Conservation (phyloP, 1,140 invertebrate genomes). For the Cylas formicarius region DNA sequence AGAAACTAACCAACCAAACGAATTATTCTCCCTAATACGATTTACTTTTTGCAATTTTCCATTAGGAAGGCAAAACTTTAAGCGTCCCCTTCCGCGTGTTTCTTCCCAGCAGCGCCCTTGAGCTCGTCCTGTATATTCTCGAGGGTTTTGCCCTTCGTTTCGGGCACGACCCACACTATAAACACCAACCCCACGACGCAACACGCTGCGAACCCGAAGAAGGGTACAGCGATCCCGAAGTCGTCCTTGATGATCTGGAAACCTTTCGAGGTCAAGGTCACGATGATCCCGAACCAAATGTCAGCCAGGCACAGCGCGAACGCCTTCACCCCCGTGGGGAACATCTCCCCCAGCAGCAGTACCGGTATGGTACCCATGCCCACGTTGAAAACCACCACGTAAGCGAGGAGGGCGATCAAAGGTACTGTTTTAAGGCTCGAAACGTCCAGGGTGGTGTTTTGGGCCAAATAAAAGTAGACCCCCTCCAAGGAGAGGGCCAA, state of each 20-base stretch:
- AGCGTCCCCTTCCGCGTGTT: slow-evolving; percentile 1
- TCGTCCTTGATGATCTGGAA: slow-evolving; percentile 57
- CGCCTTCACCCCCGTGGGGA: slow-evolving; percentile 61
- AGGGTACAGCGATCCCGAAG: slow-evolving; percentile 60
- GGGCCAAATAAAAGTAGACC: slow-evolving; percentile 53
- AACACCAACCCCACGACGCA: slow-evolving; percentile 57
- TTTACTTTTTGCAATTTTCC: no score
- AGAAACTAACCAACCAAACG: no score
- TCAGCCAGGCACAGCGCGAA: slow-evolving; percentile 62
- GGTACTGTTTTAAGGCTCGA: slow-evolving; percentile 45
- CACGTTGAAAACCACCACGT: slow-evolving; percentile 62
- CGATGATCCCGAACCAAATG: slow-evolving; percentile 60
- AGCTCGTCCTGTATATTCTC: slow-evolving; percentile 43
- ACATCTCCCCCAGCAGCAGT: slow-evolving; percentile 65
- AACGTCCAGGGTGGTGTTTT: slow-evolving; percentile 33
- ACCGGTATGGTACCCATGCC: slow-evolving; percentile 65
- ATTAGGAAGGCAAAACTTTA: no score
- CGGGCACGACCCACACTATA: slow-evolving; percentile 60
- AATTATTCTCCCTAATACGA: no score
- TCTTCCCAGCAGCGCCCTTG: slow-evolving; percentile 20
- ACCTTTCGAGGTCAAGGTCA: slow-evolving; percentile 66
- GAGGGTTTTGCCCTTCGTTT: slow-evolving; percentile 76
- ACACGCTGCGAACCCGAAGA: slow-evolving; percentile 64
- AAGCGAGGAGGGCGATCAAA: slow-evolving; percentile 57
- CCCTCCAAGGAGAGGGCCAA: slow-evolving; percentile 49